Percentiles rank a stretch among this genome's conserved stretches.
Evolutionary conservation across 2,797 vertebrate genomes (phyloP).

Genomic region (Pempheris klunzingeri): DNA sequence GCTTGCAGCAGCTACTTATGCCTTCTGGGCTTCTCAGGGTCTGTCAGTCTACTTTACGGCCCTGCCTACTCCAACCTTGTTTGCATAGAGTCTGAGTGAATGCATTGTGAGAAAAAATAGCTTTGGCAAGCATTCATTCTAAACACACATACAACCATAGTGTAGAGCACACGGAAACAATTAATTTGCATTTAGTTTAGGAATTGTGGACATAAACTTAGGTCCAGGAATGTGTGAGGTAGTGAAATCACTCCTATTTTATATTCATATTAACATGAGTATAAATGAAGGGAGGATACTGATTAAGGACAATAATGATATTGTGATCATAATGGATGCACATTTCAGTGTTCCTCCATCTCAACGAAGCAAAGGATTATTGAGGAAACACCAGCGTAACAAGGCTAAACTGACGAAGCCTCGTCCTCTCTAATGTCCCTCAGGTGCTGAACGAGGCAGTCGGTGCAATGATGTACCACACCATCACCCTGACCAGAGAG

Average conservation of each 20-base stretch:
- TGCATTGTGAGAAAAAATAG: conserved; percentile 71
- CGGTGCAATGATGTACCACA: conserved; percentile 99
- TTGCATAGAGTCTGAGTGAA: conserved; percentile 64
- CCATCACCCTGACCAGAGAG: conserved; percentile 96
- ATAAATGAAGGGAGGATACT: conserved; percentile 10
- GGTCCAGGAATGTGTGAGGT: conserved; percentile 32
- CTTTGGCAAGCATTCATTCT: conserved; percentile 67
- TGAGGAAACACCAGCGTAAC: not conserved
- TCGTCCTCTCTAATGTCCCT: conserved; percentile 29
- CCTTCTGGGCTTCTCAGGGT: conserved; percentile 60
- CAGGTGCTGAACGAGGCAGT: conserved; percentile 97
- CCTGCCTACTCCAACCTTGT: conserved; percentile 60
- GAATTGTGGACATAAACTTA: conserved; percentile 57
- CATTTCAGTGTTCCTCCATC: conserved; percentile 18
- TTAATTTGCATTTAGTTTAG: conserved; percentile 81
- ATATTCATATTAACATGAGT: no score
- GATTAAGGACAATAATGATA: conserved; percentile 33
- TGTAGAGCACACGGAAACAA: conserved; percentile 70
- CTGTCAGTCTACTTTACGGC: conserved; percentile 72
- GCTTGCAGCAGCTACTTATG: conserved; percentile 55
- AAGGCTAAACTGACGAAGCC: conserved; percentile 17
- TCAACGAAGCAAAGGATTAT: not conserved
- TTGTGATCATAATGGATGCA: conserved; percentile 27
- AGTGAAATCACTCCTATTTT: conserved; percentile 20
- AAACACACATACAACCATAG: conserved; percentile 61